Percentiles rank a stretch among this genome's conserved stretches.
Conservation (phyloP, 2,113 vertebrate species). For the Manacus vitellinus region DNA sequence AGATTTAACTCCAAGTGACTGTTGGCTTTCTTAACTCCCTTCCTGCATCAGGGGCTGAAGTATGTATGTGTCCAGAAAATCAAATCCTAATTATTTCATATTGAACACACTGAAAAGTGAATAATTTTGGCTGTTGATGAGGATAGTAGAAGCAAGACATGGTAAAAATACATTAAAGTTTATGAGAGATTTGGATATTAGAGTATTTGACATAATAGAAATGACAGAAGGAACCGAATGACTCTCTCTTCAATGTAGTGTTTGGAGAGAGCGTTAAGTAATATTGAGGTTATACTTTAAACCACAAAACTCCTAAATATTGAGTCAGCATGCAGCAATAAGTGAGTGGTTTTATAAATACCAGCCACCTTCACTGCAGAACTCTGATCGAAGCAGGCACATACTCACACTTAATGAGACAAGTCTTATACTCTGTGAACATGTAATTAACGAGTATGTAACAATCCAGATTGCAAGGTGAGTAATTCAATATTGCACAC, state of each 20-base stretch:
- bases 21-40: accelerated
- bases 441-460: background rate
- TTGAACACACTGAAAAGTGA: background rate
- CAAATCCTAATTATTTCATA: background rate
- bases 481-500: background rate
- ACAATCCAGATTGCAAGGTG: background rate
- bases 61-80: background rate
- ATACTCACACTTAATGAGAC: background rate
- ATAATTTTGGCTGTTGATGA: background rate
- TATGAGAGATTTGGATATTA: background rate
- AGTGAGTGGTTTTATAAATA: background rate
- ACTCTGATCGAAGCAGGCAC: background rate
- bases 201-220: background rate
- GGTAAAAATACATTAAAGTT: background rate
- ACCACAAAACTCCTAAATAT: background rate
- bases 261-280: background rate
- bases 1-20: background rate
- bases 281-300: background rate
- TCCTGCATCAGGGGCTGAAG: background rate
- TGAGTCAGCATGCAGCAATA: background rate
- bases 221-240: background rate
- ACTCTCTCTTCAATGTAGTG: background rate
- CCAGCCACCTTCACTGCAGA: background rate
- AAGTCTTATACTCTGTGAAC: background rate
- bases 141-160: background rate